Percentiles rank a stretch among this genome's conserved stretches.
Evolutionary conservation across 2,113 vertebrate species (phyloP).

Genomic region (Perccottus glenii): DNA sequence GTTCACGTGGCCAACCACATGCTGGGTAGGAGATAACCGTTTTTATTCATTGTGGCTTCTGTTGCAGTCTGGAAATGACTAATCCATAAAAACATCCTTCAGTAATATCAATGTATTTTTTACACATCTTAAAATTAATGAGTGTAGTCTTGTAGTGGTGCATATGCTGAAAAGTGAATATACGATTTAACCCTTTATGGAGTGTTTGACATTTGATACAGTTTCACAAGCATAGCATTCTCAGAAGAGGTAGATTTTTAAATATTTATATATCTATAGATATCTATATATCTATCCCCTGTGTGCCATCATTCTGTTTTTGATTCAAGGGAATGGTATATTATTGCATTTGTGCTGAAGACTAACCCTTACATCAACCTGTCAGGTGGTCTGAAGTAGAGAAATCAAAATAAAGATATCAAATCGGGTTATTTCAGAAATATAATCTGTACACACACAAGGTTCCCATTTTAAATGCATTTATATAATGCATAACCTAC

Average conservation of each 20-base stretch:
- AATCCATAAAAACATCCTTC: slow-evolving; percentile 35
- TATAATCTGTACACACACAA: too few relatives aligned
- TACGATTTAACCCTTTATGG: too few relatives aligned
- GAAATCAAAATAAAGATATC: slow-evolving; percentile 10
- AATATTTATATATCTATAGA: too few relatives aligned
- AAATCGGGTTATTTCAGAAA: too few relatives aligned
- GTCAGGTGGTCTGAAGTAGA: slow-evolving; percentile 55
- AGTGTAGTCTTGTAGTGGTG: too few relatives aligned
- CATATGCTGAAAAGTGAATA: too few relatives aligned
- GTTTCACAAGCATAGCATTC: too few relatives aligned
- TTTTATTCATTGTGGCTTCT: slow-evolving; percentile 39
- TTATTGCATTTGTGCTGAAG: slow-evolving; percentile 65
- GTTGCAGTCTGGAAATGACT: slow-evolving; percentile 33
- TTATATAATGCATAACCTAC: too few relatives aligned
- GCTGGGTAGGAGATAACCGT: slow-evolving; percentile 89
- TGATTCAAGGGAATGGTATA: slow-evolving; percentile 70
- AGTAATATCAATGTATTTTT: slow-evolving; percentile 39
- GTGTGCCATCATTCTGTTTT: slow-evolving; percentile 44
- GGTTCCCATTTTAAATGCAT: too few relatives aligned
- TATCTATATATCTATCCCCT: too few relatives aligned
- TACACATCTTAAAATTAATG: slow-evolving; percentile 6
- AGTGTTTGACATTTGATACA: too few relatives aligned
- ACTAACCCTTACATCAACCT: slow-evolving; percentile 60
- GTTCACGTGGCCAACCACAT: slow-evolving; percentile 99
- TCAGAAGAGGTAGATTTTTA: too few relatives aligned